A percentile compares a stretch with the other conserved stretches of the same genome.
These are phyloP conservation scores for Pseudopodoces humilis DNA, from an alignment of 2,113 vertebrate species.

Conservation along the genomic window DNA sequence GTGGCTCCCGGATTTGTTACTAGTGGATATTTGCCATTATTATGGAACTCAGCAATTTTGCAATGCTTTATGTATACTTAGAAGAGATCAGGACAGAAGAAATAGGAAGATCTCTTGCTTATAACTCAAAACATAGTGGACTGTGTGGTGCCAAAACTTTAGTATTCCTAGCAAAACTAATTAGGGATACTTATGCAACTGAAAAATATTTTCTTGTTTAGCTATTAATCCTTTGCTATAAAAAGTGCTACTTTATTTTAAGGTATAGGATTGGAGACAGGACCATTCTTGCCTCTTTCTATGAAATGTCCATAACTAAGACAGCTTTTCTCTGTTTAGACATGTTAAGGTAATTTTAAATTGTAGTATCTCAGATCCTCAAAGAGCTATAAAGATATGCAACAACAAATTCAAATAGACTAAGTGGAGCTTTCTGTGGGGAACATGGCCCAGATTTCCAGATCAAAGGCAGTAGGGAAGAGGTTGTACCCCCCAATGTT, in stretches of 20 bases:
- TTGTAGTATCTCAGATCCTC: not conserved
- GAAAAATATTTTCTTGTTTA: not conserved
- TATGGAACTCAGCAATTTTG: not conserved
- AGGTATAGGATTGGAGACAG: not conserved
- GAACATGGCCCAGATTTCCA: not conserved
- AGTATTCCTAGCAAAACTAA: not conserved
- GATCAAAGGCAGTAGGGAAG: not conserved
- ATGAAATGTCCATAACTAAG: not conserved
- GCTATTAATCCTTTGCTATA: not conserved
- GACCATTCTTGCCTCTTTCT: not conserved
- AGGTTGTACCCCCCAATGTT: not conserved
- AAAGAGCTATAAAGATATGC: not conserved
- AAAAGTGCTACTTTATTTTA: not conserved
- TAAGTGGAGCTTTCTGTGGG: not conserved
- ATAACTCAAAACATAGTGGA: not conserved
- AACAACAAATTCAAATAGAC: not conserved
- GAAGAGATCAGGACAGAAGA: not conserved
- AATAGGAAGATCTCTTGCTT: not conserved
- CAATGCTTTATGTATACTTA: not conserved
- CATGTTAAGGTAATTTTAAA: not conserved
- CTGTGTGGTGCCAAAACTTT: not conserved
- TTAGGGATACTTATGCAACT: not conserved
- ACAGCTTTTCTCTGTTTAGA: not conserved
- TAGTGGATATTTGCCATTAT: not conserved
- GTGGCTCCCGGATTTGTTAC: not conserved